Base-by-base conservation (phyloP, 2,888 invertebrate species). In the Globia sparganii region DNA sequence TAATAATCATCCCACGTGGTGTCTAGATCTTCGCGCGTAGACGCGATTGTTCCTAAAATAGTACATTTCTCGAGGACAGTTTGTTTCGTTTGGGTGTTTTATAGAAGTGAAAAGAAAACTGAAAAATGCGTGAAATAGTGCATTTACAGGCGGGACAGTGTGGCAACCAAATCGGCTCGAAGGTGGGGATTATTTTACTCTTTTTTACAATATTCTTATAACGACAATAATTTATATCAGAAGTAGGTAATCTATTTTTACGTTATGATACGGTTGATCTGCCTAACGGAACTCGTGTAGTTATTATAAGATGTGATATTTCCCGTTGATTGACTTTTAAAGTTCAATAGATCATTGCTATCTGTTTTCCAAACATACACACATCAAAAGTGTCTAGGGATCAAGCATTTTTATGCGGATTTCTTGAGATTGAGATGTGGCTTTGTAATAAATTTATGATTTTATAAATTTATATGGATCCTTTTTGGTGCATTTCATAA, bases 161-260 rank as follows among this genome's bases (percentile, higher is more conserved):
- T 94, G 99, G 99, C 85, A 99, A 99, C 94, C 99, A 99, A 96
- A 99, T 99, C 92, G 99, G 99, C 88, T 98, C 99, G 83, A 99
- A 99, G 98, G 99, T 99, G 84, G 76, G 70, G 88, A 84, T 21
- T 28, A 9, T 37, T 81, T 75, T 62, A 66, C 77, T 66, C n/a
- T 58, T 69, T 69, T 56, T 80, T 77, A 11, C 37, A 74, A 49
- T 73, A 75, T 40, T 28, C 2, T 9, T 64, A 8, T 37, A 1
- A 8, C 4, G 2, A 40, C 15, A 37, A 25, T 49, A 40, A 11
- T 37, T n/a, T 13, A n/a, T 15, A 31, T n/a, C 11, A 70, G 49
- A 58, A 31, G n/a, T 40, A 43, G 58, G 43, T 31, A 67, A 70
- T 87, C 87, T 87, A 87, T 85, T 87, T 88, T 84, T 84, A 71